Evolutionary conservation across 2,797 vertebrate species (phyloP), one percentile per base, ranked within the genome.

Genomic region (Manis crassicaudata): DNA sequence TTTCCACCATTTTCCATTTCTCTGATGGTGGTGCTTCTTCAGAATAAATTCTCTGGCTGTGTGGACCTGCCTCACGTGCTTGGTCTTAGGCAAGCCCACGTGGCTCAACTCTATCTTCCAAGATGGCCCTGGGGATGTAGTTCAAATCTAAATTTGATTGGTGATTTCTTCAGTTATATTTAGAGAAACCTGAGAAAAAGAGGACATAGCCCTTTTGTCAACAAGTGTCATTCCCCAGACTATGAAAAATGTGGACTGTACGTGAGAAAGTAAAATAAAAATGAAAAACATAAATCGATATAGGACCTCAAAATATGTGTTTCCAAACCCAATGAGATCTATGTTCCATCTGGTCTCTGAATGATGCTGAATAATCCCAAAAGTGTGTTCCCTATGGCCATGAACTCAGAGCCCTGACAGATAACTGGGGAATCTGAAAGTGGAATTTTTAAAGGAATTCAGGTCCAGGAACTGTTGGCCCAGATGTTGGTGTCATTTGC

Each of bases 301-400:
- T 50, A 93, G 96, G 96, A 96, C 89, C 79, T 93, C 96, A 97
- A 92, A 98, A 92, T 81, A 65, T 77, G 29, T 88, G 83, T 95
- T 95, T 93, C 82, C 81, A 92, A 98, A 97, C 92, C 97, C 85
- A 96, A 88, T 84, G 70, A 72, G 93, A 97, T 94, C 96, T 94
- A 96, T 98, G 98, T 97, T 98, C 98, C 96, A 97, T 97, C 93
- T 97, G 90, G 85, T 83, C 90, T 97, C 90, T 91, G 97, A 98
- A 76, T 56, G 67, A 87, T 98, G 97, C 97, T 92, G 97, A 98
- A 76, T 56, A 65, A 87, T 98, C 98, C 97, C 96, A 92, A 93
- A 95, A 97, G 97, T 46, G 25, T 90, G 90, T 96, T 97, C 97
- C 94, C 98, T 96, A 97, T 96, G 96, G 92, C 77, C 96, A 81